Percentiles rank a stretch among this genome's conserved stretches.
These are phyloP conservation scores for Allygus modestus DNA, from an alignment of 2,888 invertebrate species.

Conservation along the genomic window DNA sequence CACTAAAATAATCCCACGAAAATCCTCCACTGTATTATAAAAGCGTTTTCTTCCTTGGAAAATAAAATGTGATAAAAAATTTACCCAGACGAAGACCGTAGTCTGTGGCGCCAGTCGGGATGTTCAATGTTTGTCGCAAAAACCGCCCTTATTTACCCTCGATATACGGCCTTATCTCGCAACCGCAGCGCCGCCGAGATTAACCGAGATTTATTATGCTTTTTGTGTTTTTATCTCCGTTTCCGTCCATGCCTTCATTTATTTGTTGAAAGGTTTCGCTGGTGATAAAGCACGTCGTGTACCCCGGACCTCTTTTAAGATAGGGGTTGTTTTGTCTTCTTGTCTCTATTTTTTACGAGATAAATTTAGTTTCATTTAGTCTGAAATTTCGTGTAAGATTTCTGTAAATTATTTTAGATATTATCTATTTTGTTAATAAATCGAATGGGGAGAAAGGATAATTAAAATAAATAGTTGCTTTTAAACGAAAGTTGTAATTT, in stretches of 20 bases:
- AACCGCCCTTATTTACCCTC: constrained; percentile 38
- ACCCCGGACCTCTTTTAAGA: neutral
- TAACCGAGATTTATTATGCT: constrained; percentile 17
- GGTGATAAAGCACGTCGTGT: neutral
- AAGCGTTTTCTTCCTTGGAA: neutral
- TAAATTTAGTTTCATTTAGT: no score
- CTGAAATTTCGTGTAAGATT: no score
- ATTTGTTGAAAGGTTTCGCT: constrained; percentile 15
- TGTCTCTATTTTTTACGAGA: neutral
- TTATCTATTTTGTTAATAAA: no score
- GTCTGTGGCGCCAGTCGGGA: constrained; percentile 18
- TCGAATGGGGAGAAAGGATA: no score
- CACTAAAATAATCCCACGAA: no score
- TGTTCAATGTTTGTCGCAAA: constrained; percentile 42
- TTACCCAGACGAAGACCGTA: neutral
- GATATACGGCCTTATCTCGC: constrained; percentile 33
- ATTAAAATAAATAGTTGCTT: no score
- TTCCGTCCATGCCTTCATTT: constrained; percentile 9
- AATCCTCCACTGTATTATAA: no score
- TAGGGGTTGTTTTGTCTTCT: neutral
- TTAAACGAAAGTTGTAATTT: no score
- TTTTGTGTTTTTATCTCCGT: constrained; percentile 22
- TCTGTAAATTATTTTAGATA: no score
- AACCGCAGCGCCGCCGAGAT: constrained; percentile 7
- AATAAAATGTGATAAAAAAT: neutral